Base-by-base conservation (phyloP, 2,888 invertebrate species). In the Melipona bicolor region DNA sequence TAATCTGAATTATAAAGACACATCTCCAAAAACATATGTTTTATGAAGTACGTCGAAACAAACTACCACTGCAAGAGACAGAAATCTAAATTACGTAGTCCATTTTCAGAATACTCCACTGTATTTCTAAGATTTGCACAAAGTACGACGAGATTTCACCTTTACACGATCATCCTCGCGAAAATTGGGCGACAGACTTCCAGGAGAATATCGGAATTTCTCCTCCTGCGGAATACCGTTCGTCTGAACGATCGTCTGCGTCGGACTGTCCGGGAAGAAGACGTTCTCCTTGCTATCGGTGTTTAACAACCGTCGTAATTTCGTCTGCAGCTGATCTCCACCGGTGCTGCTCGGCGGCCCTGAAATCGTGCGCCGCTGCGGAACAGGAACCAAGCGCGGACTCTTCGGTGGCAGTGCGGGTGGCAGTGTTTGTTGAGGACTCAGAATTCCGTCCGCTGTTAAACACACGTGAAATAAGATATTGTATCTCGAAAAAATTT, bases 251-350 rank as follows among this genome's bases (percentile, higher is more conserved):
- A 82, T 80, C n/a, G 68, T 67, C 50, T 90, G 91, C 61, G 88
- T 89, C 86, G 88, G 91, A 67, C 88, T 91, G 68, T 95, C 95
- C 6, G 96, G 95, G 68, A 96, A 95, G 92, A 96, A 96, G 13
- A 96, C 95, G 86, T 97, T 97, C 93, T 97, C 97, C 83, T 97
- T 96, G 93, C 97, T 97, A 93, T 97, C 97, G 54, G 96, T 95
- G 91, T 97, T 97, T 21, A 98, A 95, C 81, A 98, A 95, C 89
- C 97, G 96, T 27, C 98, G 95, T 88, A 98, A 95, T 86, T 97
- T 97, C 89, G 96, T 97, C 95, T 98, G 98, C 72, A 98, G 95
- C 90, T 97, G 95, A 93, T 97, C 96, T 77, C 96, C 95, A 86
- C 95, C 95, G 24, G 95, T 91, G 15, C 89, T 88, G 75, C 91